These are phyloP conservation scores for Gyps fulvus DNA, from an alignment of 2,113 vertebrate genomes.

Conservation along the genomic window DNA sequence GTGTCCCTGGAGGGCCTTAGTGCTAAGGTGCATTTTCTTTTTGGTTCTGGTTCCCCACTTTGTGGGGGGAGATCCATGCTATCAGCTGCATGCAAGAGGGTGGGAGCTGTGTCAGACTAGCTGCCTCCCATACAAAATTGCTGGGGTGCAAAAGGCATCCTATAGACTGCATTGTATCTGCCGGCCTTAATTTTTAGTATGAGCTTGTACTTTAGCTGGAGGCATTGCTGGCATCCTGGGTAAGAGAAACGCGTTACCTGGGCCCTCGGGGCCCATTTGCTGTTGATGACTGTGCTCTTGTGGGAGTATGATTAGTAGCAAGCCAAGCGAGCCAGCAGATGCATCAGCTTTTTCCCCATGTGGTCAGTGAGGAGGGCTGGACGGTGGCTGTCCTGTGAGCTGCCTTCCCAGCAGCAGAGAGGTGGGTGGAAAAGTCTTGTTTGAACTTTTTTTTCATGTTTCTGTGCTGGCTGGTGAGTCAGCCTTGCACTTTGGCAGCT, in stretches of 20 bases:
- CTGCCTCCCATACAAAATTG: fast-evolving
- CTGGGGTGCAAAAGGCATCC: neutral
- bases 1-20: neutral
- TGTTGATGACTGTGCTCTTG: fast-evolving
- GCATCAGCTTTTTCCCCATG: neutral
- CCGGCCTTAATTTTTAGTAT: neutral
- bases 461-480: neutral
- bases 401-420: neutral
- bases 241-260: neutral
- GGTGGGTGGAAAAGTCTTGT: neutral
- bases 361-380: neutral
- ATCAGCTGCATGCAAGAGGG: neutral
- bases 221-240: neutral
- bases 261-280: neutral
- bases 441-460: neutral
- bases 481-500: neutral
- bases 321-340: fast-evolving
- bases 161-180: fast-evolving
- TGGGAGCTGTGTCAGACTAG: neutral
- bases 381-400: neutral
- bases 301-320: neutral
- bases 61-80: too few relatives aligned
- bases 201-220: neutral
- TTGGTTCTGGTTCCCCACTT: neutral
- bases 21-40: fast-evolving